Evolutionary conservation across 2,888 invertebrate species (phyloP).

Genomic region (Synanthedon vespiformis): DNA sequence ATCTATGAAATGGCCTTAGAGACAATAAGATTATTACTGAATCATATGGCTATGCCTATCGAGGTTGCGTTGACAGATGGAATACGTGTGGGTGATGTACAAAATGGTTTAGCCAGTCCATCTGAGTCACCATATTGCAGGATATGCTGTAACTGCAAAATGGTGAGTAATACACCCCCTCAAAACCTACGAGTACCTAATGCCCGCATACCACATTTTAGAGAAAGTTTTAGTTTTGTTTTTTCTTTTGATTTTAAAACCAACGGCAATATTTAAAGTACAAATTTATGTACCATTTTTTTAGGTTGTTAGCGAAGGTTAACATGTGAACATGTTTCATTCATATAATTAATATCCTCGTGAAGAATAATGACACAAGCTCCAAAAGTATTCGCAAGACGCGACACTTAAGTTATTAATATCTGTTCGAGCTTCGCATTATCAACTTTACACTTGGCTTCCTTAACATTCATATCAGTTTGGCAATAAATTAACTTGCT

Average conservation of each 20-base stretch:
- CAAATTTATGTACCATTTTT: too few relatives aligned
- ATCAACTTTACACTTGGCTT: slow-evolving; percentile 6
- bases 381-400: background rate
- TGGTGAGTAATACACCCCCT: slow-evolving; percentile 37
- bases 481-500: slow-evolving; percentile 12
- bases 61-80: slow-evolving; percentile 1
- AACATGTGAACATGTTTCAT: background rate
- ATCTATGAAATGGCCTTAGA: too few relatives aligned
- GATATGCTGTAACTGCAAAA: slow-evolving; percentile 23
- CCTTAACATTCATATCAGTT: slow-evolving; percentile 15
- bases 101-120: slow-evolving; percentile 12
- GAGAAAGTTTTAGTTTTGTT: too few relatives aligned
- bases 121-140: slow-evolving; percentile 26
- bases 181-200: background rate
- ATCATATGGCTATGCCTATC: too few relatives aligned
- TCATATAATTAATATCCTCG: background rate
- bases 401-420: slow-evolving; percentile 7
- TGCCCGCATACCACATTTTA: background rate
- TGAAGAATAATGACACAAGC: background rate
- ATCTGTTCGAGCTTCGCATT: slow-evolving; percentile 7
- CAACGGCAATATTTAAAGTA: too few relatives aligned
- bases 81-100: slow-evolving; percentile 25
- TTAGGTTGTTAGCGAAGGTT: background rate
- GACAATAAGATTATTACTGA: too few relatives aligned
- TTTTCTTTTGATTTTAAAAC: too few relatives aligned